phyloP scores from a whole-genome alignment of 2,113 vertebrate species.

The Rutilus rutilus region DNA sequence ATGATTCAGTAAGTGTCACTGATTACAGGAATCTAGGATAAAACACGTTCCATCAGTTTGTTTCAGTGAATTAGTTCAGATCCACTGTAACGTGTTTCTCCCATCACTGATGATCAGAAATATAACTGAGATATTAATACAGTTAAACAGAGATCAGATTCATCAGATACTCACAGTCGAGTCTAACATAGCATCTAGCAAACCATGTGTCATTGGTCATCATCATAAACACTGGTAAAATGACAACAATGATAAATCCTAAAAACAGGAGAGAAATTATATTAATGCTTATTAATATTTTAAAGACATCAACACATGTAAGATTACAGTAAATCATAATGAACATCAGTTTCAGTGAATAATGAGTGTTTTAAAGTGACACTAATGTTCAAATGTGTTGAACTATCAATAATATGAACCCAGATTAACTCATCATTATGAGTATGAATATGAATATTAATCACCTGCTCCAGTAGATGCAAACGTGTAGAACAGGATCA shows the following conservation, averaged over 20 bases:
- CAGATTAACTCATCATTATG: background rate
- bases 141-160: background rate
- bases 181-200: rapidly evolving
- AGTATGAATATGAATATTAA: background rate
- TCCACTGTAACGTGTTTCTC: background rate
- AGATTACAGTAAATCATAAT: background rate
- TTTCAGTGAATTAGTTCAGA: background rate
- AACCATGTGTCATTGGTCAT: background rate
- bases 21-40: no score
- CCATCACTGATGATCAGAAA: background rate
- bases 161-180: background rate
- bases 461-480: background rate
- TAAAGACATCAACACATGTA: background rate
- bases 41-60: no score
- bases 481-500: constrained; percentile 9
- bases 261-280: background rate
- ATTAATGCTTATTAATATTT: background rate
- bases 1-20: no score
- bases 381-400: background rate
- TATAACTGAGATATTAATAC: background rate
- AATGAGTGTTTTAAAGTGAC: background rate
- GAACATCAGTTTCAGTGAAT: background rate
- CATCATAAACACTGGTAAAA: background rate
- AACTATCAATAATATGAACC: background rate
- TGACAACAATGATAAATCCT: background rate